A percentile compares a stretch with the other conserved stretches of the same genome.
Conservation (phyloP, 2,888 invertebrate species). For the Anticlea derivata region DNA sequence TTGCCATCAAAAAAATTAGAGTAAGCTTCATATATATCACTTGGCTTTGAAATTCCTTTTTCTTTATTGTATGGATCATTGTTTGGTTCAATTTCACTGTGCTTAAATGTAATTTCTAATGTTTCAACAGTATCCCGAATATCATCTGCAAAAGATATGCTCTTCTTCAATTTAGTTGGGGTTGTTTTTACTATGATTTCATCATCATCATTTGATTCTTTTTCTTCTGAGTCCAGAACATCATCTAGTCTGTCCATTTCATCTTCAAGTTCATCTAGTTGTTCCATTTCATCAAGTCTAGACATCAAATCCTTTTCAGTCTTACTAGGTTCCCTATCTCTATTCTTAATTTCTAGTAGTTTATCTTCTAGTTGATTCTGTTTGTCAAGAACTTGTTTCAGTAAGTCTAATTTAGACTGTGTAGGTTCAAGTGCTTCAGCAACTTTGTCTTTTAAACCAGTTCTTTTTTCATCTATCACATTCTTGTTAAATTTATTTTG, state of each 20-base stretch:
- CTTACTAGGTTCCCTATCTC: slow-evolving; percentile 50
- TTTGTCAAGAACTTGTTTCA: slow-evolving; percentile 63
- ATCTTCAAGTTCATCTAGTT: slow-evolving; percentile 81
- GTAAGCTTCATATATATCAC: slow-evolving; percentile 69
- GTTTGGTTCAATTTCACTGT: slow-evolving; percentile 54
- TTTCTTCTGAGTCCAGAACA: slow-evolving; percentile 35
- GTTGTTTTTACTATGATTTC: slow-evolving; percentile 40
- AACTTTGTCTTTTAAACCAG: slow-evolving; percentile 14
- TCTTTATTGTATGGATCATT: slow-evolving; percentile 50
- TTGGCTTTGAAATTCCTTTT: slow-evolving; percentile 68
- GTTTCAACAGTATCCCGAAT: slow-evolving; percentile 58
- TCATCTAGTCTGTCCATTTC: slow-evolving; percentile 76
- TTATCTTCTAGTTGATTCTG: slow-evolving; percentile 64
- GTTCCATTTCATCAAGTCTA: slow-evolving; percentile 81
- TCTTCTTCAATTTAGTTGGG: slow-evolving; percentile 46
- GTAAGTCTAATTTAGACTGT: slow-evolving; percentile 52
- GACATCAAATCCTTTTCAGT: slow-evolving; percentile 71
- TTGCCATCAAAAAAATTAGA: slow-evolving; percentile 50
- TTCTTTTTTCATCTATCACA: slow-evolving; percentile 8
- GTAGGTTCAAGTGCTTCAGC: slow-evolving; percentile 21
- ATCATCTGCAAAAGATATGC: slow-evolving; percentile 71
- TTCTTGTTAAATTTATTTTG: slow-evolving; percentile 3
- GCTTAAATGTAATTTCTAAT: slow-evolving; percentile 64
- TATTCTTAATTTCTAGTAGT: slow-evolving; percentile 57
- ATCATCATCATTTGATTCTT: slow-evolving; percentile 44